Evolutionary conservation across 2,888 invertebrate species (phyloP), one percentile per base, ranked within the genome.

Genomic region (Tillus elongatus): DNA sequence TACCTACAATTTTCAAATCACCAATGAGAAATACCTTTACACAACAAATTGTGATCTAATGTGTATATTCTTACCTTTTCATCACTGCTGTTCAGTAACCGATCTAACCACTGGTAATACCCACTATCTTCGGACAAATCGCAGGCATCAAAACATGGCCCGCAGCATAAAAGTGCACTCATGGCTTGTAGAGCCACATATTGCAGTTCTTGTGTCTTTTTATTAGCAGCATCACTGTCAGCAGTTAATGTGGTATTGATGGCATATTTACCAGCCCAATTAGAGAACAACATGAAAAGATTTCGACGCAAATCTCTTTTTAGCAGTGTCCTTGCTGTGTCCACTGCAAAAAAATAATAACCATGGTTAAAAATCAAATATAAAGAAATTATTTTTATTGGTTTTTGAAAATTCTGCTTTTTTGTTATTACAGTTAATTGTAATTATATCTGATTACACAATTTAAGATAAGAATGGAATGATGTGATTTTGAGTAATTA

Each of bases 81-180:
- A 52, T 92, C 89, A 50, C 78, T 79, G 28, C 91, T 91, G 26
- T 84, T 83, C 4, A 98, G 70, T 58, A 98, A 75, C 51, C 85
- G 79, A 65, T 92, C 89, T 37, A 98, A 73, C 96, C 96, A 97
- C 37, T 86, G 79, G 63, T 95, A 97, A 50, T 92, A 79, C 3
- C 86, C 79, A 31, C 93, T 93, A 56, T 96, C 96, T 58, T 95
- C 95, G 4, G 83, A 80, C 19, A 90, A 68, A 15, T 84, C 83
- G 32, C 76, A 74, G 1, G 83, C 76, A 54, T 95, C 89, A 64
- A 96, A 97, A 53, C 92, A 89, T 0, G 93, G 85, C 0, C 98
- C 98, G 62, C 96, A 96, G 60, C 93, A 93, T 2, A 97, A 74
- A 14, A 98, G 71, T 6, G 93, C 88, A 43, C 93, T 91, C 89